These are phyloP conservation scores for Melinaea menophilus DNA, from an alignment of 2,888 invertebrate genomes.

Conservation along the genomic window DNA sequence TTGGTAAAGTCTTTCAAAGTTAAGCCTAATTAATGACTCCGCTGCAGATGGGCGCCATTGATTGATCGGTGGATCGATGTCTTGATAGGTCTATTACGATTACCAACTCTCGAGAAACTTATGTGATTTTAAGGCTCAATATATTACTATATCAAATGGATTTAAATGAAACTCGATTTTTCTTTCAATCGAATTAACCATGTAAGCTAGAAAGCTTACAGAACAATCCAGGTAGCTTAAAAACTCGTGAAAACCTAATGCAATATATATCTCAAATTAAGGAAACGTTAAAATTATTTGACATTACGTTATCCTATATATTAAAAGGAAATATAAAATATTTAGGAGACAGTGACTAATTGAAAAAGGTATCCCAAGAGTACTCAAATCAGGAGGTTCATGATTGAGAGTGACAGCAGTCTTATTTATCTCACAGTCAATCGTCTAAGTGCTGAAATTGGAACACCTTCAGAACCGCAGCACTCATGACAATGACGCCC, in stretches of 20 bases:
- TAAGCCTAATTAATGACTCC: slow-evolving; percentile 17
- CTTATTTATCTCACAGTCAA: slow-evolving; percentile 40
- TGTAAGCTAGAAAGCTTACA: neutral
- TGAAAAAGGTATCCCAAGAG: neutral
- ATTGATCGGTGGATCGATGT: slow-evolving; percentile 12
- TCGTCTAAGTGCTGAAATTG: slow-evolving; percentile 55
- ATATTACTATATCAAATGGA: too few species aligned
- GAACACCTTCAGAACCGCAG: slow-evolving; percentile 37
- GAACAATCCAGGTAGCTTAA: too few species aligned
- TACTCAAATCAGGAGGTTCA: neutral
- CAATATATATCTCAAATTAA: neutral
- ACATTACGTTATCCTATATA: too few species aligned
- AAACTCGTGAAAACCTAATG: too few species aligned
- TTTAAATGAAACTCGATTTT: neutral
- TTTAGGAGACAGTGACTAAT: neutral
- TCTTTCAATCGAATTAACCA: neutral
- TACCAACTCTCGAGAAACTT: neutral
- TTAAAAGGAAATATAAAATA: neutral
- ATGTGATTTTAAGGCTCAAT: neutral
- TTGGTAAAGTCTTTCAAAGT: slow-evolving; percentile 12
- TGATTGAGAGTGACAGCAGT: slow-evolving; percentile 12
- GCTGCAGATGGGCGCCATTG: slow-evolving; percentile 13
- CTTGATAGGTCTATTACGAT: slow-evolving; percentile 6
- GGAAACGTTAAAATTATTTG: too few species aligned
- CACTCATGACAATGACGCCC: slow-evolving; percentile 25